These are phyloP conservation scores for Malurus splendens DNA, from an alignment of 2,797 vertebrate species.

Conservation along the genomic window DNA sequence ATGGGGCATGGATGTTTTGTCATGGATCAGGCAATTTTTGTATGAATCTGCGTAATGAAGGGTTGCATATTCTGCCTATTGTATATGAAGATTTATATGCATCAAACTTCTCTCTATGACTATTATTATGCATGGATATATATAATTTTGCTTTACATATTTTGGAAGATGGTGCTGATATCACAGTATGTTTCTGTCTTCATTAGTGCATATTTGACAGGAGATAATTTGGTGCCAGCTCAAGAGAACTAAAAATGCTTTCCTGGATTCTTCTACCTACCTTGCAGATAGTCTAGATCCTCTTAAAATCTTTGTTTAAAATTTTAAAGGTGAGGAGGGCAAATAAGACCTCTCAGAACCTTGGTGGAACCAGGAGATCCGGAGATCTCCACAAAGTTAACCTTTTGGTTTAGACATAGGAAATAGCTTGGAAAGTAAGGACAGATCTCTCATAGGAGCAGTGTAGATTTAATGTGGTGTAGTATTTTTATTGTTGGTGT, in stretches of 20 bases:
- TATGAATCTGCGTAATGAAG: background rate
- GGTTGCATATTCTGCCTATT: background rate
- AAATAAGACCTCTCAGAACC: background rate
- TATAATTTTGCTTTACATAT: background rate
- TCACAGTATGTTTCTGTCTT: background rate
- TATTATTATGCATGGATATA: background rate
- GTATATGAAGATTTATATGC: background rate
- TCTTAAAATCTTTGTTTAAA: background rate
- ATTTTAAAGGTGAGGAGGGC: background rate
- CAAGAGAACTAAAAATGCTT: background rate
- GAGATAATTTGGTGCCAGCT: background rate
- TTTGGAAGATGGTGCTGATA: background rate
- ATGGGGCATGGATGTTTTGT: background rate
- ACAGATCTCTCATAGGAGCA: background rate
- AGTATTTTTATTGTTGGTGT: background rate
- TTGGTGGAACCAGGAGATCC: background rate
- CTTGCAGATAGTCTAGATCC: background rate
- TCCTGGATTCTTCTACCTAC: background rate
- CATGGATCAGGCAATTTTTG: background rate
- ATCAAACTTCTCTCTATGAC: background rate
- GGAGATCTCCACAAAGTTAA: background rate
- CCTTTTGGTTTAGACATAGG: background rate
- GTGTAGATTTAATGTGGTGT: background rate
- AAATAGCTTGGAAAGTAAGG: background rate
- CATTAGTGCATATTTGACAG: background rate